Evolutionary conservation across 2,113 vertebrate species (phyloP), one percentile per base, ranked within the genome.

Genomic region (Athene cunicularia): DNA sequence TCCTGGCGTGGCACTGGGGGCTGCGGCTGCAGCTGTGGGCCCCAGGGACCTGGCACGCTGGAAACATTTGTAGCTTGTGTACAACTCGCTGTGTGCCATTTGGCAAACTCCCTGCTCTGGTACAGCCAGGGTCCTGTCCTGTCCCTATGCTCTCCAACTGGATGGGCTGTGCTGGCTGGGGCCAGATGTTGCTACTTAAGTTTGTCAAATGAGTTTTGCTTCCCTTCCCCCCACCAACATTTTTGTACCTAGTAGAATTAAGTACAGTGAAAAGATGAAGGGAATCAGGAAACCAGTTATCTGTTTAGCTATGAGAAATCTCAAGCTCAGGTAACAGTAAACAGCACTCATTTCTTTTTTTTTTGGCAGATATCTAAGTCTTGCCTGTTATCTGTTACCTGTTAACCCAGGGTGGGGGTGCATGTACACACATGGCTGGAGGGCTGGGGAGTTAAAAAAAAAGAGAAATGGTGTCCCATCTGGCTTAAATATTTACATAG

Each of bases 401-500:
- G 18, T 59, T 58, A 91, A 92, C 27, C n/a, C 16, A 43, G 67
- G 41, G 12, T 55, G 27, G 43, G 59, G 14, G 19, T 50, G 13
- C 5, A 3, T 37, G 32, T 41, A 52, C 13, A 24, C 27, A 52
- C 11, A 17, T 9, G 13, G 45, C 32, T 80, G 27, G 41, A 82
- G 15, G 41, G 28, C 30, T 77, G 39, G 14, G 23, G 56, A 88
- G 32, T 19, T 64, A 12, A 76, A 84, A 81, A 62, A 41, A 43
- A 32, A 53, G 7, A 77, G 24, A 66, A 72, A 62, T 12, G 1
- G 9, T 90, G 11, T 86, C 37, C 63, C 82, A 59, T 45, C 63
- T 92, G 70, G 43, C 55, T 94, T 95, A 97, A 95, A 95, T 95
- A 91, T 95, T 96, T 85, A 73, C 71, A 53, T n/a, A 70, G 49